These are phyloP conservation scores for Equus quagga DNA, from an alignment of 2,113 vertebrate genomes.

Conservation along the genomic window DNA sequence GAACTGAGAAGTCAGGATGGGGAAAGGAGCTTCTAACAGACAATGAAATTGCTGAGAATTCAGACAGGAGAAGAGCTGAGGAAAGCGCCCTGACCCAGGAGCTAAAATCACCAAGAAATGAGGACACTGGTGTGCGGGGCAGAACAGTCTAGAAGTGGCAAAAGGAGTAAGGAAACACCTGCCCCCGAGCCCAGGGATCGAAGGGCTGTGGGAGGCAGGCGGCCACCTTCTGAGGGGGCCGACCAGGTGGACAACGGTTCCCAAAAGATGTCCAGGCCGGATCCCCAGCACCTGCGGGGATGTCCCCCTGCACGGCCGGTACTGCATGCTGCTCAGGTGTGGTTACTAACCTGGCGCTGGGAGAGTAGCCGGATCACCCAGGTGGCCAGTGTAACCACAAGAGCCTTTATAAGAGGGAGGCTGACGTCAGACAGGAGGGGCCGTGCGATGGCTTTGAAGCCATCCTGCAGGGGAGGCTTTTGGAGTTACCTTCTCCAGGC, in stretches of 20 bases:
- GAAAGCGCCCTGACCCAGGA: too few species aligned
- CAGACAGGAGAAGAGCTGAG: not conserved
- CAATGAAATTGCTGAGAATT: fast-evolving
- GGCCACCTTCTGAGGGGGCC: not conserved
- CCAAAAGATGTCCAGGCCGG: not conserved
- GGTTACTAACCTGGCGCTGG: fast-evolving
- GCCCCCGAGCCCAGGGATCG: fast-evolving
- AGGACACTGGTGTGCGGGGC: not conserved
- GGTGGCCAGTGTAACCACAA: not conserved
- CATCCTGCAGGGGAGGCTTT: not conserved
- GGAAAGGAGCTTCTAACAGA: too few species aligned
- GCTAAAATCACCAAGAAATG: not conserved
- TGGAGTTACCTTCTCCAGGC: too few species aligned
- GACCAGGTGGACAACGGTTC: fast-evolving
- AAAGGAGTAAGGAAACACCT: not conserved
- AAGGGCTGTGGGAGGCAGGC: not conserved
- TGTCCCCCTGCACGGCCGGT: fast-evolving
- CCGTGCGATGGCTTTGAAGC: fast-evolving
- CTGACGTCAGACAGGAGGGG: fast-evolving
- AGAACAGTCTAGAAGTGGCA: not conserved
- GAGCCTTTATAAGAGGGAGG: not conserved
- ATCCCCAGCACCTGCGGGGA: not conserved
- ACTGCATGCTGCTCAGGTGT: not conserved
- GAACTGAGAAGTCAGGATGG: fast-evolving
- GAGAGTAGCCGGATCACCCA: fast-evolving